Conservation (phyloP, 2,113 vertebrate genomes). For the Semnornis frantzii region DNA sequence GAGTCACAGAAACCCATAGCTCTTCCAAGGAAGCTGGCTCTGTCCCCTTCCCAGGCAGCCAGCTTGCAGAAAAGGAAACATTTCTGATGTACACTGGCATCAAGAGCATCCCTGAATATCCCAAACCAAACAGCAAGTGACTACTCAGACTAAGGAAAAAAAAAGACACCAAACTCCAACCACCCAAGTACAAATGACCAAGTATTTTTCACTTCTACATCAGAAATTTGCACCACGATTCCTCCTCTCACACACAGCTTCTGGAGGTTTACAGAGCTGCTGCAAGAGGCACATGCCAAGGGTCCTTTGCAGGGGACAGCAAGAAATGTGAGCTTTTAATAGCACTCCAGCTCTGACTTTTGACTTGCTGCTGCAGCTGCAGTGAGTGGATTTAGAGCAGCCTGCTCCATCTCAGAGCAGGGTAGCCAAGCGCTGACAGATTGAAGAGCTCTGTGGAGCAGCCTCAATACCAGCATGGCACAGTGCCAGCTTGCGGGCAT, state of each 20-base stretch:
- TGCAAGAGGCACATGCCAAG: not conserved
- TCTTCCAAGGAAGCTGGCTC: not conserved
- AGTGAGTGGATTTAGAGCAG: not conserved
- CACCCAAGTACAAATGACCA: not conserved
- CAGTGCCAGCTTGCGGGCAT: not conserved
- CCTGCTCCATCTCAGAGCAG: rapidly evolving
- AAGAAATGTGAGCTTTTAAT: conserved; percentile 33
- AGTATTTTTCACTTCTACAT: not conserved
- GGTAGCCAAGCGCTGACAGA: not conserved
- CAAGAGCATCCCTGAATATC: not conserved
- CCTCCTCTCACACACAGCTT: not conserved
- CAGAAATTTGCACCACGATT: not conserved
- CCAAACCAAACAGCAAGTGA: not conserved
- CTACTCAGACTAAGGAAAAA: not conserved
- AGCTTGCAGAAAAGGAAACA: not conserved
- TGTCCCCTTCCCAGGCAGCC: not conserved
- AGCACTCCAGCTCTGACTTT: conserved; percentile 28
- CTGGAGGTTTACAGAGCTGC: not conserved
- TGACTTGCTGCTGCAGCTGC: conserved; percentile 11
- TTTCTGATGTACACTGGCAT: not conserved
- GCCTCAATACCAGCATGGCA: not conserved
- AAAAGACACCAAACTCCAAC: not conserved
- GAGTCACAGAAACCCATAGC: not conserved
- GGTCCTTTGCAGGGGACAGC: conserved; percentile 10
- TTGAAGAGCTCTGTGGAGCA: not conserved